phyloP scores from a whole-genome alignment of 2,113 vertebrate genomes.

The Otus sunia region DNA sequence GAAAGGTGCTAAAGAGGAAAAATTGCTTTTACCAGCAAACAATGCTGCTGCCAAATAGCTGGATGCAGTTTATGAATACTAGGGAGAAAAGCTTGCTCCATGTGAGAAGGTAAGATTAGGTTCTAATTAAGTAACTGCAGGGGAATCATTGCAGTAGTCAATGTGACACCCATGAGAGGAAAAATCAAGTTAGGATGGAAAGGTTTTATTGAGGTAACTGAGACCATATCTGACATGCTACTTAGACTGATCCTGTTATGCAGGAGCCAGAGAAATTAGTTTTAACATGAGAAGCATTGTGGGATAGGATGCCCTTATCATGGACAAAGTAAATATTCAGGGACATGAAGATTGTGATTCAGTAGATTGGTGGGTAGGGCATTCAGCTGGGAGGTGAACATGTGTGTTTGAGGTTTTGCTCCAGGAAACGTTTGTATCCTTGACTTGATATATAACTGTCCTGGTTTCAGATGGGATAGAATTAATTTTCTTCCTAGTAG shows the following conservation, averaged over 20 bases:
- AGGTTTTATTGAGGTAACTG: background rate
- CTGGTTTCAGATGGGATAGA: too few relatives aligned
- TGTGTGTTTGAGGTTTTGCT: fast-evolving
- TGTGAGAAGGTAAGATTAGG: background rate
- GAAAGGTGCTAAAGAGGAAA: background rate
- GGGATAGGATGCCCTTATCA: background rate
- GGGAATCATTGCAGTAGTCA: background rate
- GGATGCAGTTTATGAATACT: background rate
- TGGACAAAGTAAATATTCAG: background rate
- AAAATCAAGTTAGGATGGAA: constrained; percentile 25
- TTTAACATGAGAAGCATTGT: background rate
- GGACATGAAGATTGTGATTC: background rate
- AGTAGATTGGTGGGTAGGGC: background rate
- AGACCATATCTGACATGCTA: background rate
- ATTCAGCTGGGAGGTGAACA: background rate
- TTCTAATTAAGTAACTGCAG: constrained; percentile 28
- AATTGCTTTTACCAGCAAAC: background rate
- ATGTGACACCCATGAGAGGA: background rate
- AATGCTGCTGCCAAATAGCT: background rate
- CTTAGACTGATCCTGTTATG: background rate
- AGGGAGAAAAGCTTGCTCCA: background rate
- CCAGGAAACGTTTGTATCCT: background rate
- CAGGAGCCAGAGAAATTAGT: background rate
- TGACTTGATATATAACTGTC: background rate
- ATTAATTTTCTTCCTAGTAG: too few relatives aligned